These are phyloP conservation scores for Pitangus sulphuratus DNA, from an alignment of 2,797 vertebrate genomes.

Conservation along the genomic window DNA sequence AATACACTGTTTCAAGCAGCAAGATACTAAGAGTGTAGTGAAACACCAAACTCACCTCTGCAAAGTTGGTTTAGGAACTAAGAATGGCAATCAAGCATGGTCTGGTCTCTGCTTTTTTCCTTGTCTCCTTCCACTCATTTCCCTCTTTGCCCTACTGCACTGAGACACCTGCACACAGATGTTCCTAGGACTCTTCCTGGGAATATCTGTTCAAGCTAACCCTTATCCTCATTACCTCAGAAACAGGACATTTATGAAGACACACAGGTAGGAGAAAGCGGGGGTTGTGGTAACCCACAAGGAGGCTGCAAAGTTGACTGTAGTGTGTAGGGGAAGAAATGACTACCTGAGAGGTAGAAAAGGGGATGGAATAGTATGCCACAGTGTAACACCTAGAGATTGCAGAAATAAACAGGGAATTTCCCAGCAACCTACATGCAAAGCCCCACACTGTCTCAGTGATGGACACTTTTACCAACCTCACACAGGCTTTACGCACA, in stretches of 20 bases:
- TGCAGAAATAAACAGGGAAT: not conserved
- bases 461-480: not conserved
- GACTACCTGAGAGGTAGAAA: not conserved
- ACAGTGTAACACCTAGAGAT: not conserved
- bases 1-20: not conserved
- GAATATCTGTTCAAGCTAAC: not conserved
- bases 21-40: not conserved
- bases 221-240: not conserved
- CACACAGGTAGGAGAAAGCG: not conserved
- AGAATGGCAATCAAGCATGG: not conserved
- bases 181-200: not conserved
- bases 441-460: not conserved
- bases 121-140: not conserved
- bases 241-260: not conserved
- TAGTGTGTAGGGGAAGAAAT: not conserved
- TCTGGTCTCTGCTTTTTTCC: not conserved
- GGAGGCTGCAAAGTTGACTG: not conserved
- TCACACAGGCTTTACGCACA: not conserved
- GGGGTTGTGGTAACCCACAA: not conserved
- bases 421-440: not conserved
- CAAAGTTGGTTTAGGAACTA: not conserved
- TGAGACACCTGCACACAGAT: not conserved
- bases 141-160: not conserved
- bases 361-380: not conserved
- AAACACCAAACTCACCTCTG: not conserved